Conservation (phyloP, 2,888 invertebrate genomes). For the Sylvicola fuscatus region DNA sequence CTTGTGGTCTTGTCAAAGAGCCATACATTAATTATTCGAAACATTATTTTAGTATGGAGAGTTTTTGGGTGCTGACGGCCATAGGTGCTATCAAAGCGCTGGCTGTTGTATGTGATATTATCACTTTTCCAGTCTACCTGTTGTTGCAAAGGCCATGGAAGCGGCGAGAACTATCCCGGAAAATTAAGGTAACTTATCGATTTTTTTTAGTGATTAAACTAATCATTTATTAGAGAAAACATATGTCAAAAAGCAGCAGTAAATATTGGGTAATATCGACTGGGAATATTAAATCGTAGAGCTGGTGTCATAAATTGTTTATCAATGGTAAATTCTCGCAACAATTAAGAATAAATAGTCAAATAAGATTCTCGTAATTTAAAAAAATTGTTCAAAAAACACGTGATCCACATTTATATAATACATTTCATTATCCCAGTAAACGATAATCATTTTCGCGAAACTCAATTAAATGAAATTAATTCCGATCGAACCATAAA, state of each 20-base stretch:
- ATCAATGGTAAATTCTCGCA: too few species aligned
- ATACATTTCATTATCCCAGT: too few species aligned
- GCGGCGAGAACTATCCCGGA: constrained; percentile 49
- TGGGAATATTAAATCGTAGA: too few species aligned
- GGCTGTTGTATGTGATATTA: constrained; percentile 70
- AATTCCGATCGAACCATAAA: too few species aligned
- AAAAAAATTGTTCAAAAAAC: too few species aligned
- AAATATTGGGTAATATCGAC: not conserved
- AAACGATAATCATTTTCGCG: too few species aligned
- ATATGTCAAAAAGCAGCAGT: not conserved
- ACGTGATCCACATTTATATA: too few species aligned
- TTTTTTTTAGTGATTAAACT: not conserved
- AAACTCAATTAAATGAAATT: too few species aligned
- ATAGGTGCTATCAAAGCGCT: constrained; percentile 59
- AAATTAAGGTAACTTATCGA: constrained; percentile 48
- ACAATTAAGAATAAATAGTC: too few species aligned
- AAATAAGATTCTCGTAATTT: too few species aligned
- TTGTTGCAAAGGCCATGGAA: constrained; percentile 76
- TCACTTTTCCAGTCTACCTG: constrained; percentile 80
- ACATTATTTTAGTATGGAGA: constrained; percentile 32
- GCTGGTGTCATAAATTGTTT: not conserved
- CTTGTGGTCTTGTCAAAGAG: too few species aligned
- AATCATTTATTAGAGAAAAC: not conserved
- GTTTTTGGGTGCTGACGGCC: constrained; percentile 47
- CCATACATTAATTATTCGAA: constrained; percentile 7